phyloP scores from a whole-genome alignment of 2,113 vertebrate genomes.

The Aphyosemion australe region DNA sequence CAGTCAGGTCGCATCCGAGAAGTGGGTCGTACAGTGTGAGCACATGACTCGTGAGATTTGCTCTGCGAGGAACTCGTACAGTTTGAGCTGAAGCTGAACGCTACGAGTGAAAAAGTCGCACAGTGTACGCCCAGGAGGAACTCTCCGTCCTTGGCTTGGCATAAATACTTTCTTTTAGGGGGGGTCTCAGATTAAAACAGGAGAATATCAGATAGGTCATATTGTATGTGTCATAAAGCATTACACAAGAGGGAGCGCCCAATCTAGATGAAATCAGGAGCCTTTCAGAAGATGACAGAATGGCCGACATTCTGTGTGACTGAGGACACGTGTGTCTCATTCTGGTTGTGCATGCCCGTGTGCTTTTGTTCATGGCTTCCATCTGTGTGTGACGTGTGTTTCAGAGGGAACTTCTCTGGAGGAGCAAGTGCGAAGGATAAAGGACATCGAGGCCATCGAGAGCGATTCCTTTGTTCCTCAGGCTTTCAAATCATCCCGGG shows the following conservation, averaged over 20 bases:
- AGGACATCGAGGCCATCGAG: constrained; percentile 98
- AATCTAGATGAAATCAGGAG: constrained; percentile 50
- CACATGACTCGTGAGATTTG: no score
- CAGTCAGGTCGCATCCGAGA: no score
- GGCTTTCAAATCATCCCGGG: constrained; percentile 94
- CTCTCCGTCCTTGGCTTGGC: constrained; percentile 65
- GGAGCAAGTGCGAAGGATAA: constrained; percentile 94
- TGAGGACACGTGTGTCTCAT: constrained; percentile 19
- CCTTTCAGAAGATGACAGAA: constrained; percentile 54
- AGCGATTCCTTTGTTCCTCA: constrained; percentile 95
- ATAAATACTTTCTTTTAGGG: constrained; percentile 43
- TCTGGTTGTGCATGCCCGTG: constrained; percentile 19
- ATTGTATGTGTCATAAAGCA: constrained; percentile 59
- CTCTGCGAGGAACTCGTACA: no score
- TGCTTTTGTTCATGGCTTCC: constrained; percentile 54
- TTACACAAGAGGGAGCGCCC: constrained; percentile 45
- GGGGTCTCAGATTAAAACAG: constrained; percentile 63
- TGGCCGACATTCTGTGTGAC: constrained; percentile 26
- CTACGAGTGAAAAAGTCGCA: no score
- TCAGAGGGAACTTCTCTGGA: constrained; percentile 89
- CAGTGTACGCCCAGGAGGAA: no score
- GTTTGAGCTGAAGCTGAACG: no score
- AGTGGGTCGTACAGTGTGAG: no score
- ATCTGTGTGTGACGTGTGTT: constrained; percentile 60
- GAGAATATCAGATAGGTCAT: constrained; percentile 61